phyloP scores from a whole-genome alignment of 53 echinoderm and acorn worm species.

The Patiria pectinifera region DNA sequence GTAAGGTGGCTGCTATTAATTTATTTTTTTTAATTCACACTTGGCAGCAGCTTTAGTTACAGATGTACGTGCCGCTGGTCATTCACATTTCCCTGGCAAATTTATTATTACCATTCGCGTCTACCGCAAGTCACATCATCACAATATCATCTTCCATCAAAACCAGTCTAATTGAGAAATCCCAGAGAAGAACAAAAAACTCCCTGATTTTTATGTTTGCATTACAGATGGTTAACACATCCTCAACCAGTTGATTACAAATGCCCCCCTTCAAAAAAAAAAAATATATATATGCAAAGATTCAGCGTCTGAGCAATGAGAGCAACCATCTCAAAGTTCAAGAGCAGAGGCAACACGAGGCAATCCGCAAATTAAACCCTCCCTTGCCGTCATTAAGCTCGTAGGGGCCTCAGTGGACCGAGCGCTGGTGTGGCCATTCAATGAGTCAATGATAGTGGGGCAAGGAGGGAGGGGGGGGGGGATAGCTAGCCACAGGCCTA shows the following conservation, averaged over 20 bases:
- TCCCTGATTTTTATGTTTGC: not conserved
- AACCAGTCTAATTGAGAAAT: not conserved
- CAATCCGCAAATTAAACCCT: constrained; percentile 52
- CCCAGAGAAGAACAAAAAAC: not conserved
- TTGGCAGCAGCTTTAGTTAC: too few relatives aligned
- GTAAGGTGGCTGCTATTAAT: too few relatives aligned
- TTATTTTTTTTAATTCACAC: too few relatives aligned
- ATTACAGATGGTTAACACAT: constrained; percentile 50
- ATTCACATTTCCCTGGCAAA: not conserved
- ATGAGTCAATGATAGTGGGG: constrained; percentile 28
- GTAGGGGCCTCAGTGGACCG: not conserved
- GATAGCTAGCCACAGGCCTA: not conserved
- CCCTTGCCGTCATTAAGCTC: not conserved
- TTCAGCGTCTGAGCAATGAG: not conserved
- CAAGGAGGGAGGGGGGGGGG: not conserved
- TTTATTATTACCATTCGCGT: not conserved
- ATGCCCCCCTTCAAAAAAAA: not conserved
- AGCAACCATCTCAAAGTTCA: constrained; percentile 34
- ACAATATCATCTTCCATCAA: constrained; percentile 32
- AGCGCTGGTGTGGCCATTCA: not conserved
- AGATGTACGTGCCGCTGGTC: not conserved
- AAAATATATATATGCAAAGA: not conserved
- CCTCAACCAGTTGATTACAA: constrained; percentile 36
- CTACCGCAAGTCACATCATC: not conserved
- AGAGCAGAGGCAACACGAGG: constrained; percentile 37